Evolutionary conservation across 2,797 vertebrate species (phyloP), one percentile per base, ranked within the genome.

Genomic region (Petrocephalus schoutedeni): DNA sequence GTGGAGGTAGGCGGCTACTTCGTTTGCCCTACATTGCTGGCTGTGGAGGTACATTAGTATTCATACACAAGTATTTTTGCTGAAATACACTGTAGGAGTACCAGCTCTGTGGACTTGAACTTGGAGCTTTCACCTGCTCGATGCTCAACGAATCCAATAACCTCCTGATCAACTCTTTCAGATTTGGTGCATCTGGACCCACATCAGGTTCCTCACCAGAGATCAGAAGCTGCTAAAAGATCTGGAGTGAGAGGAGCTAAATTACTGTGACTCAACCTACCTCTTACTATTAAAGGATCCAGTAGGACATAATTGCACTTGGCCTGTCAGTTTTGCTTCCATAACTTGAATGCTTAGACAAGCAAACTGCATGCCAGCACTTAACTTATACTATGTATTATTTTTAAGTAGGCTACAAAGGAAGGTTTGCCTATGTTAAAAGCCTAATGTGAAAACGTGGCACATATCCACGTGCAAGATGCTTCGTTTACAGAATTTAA

Each of bases 161-260:
- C 53, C 4, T 82, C 88, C 86, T 2, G 21, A 5, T 88, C 19
- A 45, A 59, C 21, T 61, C 41, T 77, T 89, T 23, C 90, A 95
- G 95, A 83, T 91, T 3, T 95, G 94, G 94, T 95, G 94, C 57
- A 85, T 95, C 21, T 93, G 92, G 93, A 91, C 67, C 36, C 94
- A 95, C 23, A n/a, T 95, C 2, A 49, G 87, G 58, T 89, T 91
- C 88, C 93, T 95, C 82, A 89, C 83, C 87, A 64, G 14, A 4
- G 89, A 93, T 0, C 89, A 93, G 51, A 21, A 16, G 0, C 89
- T 28, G 53, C 23, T 85, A 54, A 57, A 56, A 16, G 57, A 59
- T 14, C 7, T 45, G 23, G 36, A 86, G 57, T 19, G 56, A 45
- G 36, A 32, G 7, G 57, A 45, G 28, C n/a, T 12, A 9, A 41